Base-by-base conservation (phyloP, 1,140 invertebrate species). In the Lordiphosa stackelbergi region DNA sequence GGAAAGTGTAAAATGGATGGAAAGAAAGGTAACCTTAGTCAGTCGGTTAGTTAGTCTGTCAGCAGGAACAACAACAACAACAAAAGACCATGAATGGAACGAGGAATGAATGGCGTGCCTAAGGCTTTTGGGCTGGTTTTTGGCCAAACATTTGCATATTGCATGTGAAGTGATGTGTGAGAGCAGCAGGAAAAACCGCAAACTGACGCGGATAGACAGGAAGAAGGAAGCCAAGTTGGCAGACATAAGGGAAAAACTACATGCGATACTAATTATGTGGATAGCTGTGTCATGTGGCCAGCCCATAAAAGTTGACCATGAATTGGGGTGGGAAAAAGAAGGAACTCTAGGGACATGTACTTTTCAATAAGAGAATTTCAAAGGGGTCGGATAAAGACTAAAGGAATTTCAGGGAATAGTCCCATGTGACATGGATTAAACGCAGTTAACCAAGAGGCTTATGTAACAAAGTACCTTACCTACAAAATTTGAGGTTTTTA, bases 131-230 rank as follows among this genome's bases (percentile, higher is more conserved):
- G 28, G 28, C 7, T 31, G 12, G 37, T 31, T 55, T 61, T 66
- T 61, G 57, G 57, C 52, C 52, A 66, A 36, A 58, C 54, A 62
- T 66, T 62, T 66, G 58, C 63, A 66, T 66, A 54, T 60, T 51
- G 58, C 63, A 66, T 66, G 63, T 49, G 36, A 49, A 28, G 19
- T 31, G 49, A 45, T 35, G 37, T 7, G 19, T 31, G 28, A 31
- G 9, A 24, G 31, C 5, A 19, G 19, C 28, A 16, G 34, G 48
- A 34, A 61, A 66, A 66, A 66, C 52, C 58, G 58, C 63, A 66
- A 54, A 34, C 28, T 31, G 45, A 49, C 37, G 37, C n/a, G 12
- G 11, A 40, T 45, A 31, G 28, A 12, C 63, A 66, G 58, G 63
- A 66, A 66, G 58, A 66, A 62, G 63, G 63, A 62, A 62, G 46